Conservation (phyloP, 2,797 vertebrate species). For the Argentina silus region DNA sequence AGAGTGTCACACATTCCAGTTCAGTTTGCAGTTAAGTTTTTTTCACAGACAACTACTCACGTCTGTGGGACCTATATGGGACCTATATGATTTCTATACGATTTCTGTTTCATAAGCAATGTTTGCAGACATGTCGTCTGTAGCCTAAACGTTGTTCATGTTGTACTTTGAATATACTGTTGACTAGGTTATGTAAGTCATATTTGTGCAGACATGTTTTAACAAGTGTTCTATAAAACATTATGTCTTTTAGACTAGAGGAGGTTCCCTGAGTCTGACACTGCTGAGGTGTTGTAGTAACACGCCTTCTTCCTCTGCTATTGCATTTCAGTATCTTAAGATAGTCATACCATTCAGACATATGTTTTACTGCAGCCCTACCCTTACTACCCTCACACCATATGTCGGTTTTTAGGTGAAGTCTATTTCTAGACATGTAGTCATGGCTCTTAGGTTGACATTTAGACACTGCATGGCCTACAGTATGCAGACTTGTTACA, state of each 20-base stretch:
- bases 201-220: neutral
- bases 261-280: neutral
- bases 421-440: neutral
- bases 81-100: neutral
- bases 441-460: neutral
- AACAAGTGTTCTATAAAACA: neutral
- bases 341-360: too few species aligned
- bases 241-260: neutral
- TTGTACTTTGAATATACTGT: neutral
- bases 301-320: neutral
- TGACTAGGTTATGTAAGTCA: conserved; percentile 1
- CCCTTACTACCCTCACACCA: neutral
- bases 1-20: neutral
- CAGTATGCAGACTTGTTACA: neutral
- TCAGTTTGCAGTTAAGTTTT: neutral
- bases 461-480: neutral
- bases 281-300: neutral
- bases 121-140: neutral
- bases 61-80: neutral
- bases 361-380: too few species aligned
- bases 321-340: neutral
- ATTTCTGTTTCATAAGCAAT: neutral
- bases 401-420: neutral
- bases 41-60: neutral
- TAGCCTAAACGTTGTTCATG: neutral